Evolutionary conservation across 2,113 vertebrate genomes (phyloP), one percentile per base, ranked within the genome.

Genomic region (Acrocephalus kingi): DNA sequence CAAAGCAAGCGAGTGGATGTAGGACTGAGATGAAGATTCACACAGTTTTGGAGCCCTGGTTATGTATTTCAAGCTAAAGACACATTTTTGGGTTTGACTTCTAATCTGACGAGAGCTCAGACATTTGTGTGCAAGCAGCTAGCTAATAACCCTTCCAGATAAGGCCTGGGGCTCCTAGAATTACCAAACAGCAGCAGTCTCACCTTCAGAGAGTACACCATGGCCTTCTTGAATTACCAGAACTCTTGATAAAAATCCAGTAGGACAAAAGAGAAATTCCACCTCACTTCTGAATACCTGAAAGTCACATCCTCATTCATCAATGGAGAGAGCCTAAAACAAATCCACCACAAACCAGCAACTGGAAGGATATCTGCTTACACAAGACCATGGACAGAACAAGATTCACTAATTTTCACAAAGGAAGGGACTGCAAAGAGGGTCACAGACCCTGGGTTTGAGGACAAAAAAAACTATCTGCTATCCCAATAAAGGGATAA

Each of bases 231-330:
- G 90, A 93, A 54, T 97, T 97, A 96, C 96, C 16, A 0, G 69
- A 69, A 81, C 93, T 94, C 89, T 82, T 72, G 96, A 96, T 96
- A 97, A 94, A 97, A 96, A 96, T 96, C 93, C 90, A 87, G 49
- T 13, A 73, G 86, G 86, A 95, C 92, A 93, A 84, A 73, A 82
- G 88, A 94, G 94, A 96, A 97, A 97, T 97, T 96, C 96, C 96
- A 96, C 86, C 93, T 97, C 83, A 39, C 83, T 93, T 90, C 55
- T 78, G 76, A 92, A 68, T 45, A 92, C 54, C 85, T 51, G 13
- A 43, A 87, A 84, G 80, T 87, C 58, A 73, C 81, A 84, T 61
- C 69, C 92, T 84, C 90, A 51, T 16, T 64, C 64, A 39, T 30
- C 72, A 71, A 9, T 3, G 16, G n/a, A 68, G 31, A 7, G 41